Base-by-base conservation (phyloP, 2,113 vertebrate species). In the Rhodinocichla rosea region DNA sequence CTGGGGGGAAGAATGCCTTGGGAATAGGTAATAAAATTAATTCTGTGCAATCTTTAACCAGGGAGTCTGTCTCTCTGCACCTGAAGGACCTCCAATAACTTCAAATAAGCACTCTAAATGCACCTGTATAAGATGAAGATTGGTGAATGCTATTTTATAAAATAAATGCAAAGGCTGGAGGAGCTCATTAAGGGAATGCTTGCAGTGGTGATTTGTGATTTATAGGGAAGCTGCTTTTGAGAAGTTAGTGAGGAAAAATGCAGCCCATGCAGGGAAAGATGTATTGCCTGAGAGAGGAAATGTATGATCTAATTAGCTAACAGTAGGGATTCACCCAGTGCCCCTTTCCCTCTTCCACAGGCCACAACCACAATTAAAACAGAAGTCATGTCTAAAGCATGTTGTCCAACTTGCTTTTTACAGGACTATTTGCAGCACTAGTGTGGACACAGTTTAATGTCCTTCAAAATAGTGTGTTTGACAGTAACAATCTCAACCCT, bases 171-270 rank as follows among this genome's bases (percentile, higher is more conserved):
- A 73, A 91, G 94, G 35, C 82, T 88, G 62, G 83, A 87, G 75
- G 49, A 88, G 93, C 87, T 95, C 71, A 92, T 96, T 96, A 97
- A 93, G 59, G 47, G 60, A 96, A 53, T 92, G 83, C 87, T 95
- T 83, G 92, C 94, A 89, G 82, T 89, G 35, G 63, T 90, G 90
- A 93, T 84, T 85, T 83, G 63, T 96, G 94, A 94, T 95, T 95
- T 97, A 94, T 83, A 83, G 92, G 57, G 69, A 81, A 89, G 59
- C 79, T 85, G 75, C 65, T 89, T 87, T 90, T 87, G 83, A 86
- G 79, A 86, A 84, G 67, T 89, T 93, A 93, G 90, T 79, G 92
- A 90, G 94, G 88, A 97, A 97, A 97, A 96, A 97, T 93, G 76
- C 76, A 50, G 89, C 76, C 73, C 40, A 73, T 92, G 94, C 69